These are phyloP conservation scores for Enteromius afrohamiltoni DNA, from an alignment of 2,797 vertebrate species.

Conservation along the genomic window DNA sequence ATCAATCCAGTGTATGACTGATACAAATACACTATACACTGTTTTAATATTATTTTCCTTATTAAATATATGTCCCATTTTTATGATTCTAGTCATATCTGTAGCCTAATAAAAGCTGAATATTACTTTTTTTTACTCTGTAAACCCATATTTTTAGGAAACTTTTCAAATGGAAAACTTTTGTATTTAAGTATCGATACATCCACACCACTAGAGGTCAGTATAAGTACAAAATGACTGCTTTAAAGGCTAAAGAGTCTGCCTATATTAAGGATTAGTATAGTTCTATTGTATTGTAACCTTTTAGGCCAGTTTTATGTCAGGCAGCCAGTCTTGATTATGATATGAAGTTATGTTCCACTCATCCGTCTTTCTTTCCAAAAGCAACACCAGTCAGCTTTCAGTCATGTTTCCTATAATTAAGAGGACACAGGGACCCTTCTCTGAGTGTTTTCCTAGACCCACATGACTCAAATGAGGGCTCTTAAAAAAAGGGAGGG, in stretches of 20 bases:
- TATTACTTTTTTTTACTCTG: too few relatives aligned
- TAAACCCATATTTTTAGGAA: neutral
- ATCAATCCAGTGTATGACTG: neutral
- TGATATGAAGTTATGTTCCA: neutral
- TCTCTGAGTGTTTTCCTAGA: conserved; percentile 24
- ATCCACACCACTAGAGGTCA: conserved; percentile 4
- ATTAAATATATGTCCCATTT: neutral
- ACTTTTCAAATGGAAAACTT: neutral
- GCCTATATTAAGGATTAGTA: neutral
- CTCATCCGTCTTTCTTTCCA: neutral
- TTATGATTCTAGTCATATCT: neutral
- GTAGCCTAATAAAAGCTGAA: neutral
- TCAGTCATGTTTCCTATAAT: conserved; percentile 13
- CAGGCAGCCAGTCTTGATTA: neutral
- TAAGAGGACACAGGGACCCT: conserved; percentile 16
- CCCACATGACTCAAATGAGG: conserved; percentile 20
- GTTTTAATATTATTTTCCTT: neutral
- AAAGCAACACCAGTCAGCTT: conserved; percentile 9
- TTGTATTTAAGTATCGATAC: neutral
- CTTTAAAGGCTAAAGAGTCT: too few relatives aligned
- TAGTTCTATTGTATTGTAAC: conserved; percentile 15
- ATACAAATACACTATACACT: neutral
- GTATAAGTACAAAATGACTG: neutral
- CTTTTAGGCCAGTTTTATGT: neutral
- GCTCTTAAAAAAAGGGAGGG: conserved; percentile 25